These are phyloP conservation scores for Epirrhoe alternata DNA, from an alignment of 2,888 invertebrate genomes.

Conservation along the genomic window DNA sequence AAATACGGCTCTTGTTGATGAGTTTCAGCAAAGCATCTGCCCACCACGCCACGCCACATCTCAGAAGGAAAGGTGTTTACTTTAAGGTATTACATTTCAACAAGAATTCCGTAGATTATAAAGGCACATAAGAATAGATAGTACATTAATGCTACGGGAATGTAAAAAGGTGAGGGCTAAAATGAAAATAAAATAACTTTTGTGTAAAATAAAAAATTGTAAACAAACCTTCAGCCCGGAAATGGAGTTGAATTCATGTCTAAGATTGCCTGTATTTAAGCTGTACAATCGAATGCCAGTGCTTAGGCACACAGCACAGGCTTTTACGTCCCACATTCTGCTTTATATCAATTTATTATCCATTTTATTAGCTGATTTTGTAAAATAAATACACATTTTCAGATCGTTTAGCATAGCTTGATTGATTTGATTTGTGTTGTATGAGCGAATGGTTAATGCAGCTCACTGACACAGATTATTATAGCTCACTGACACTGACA, in stretches of 20 bases:
- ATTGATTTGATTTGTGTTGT: too few relatives aligned
- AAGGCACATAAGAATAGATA: too few relatives aligned
- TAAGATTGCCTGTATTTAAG: conserved; percentile 62
- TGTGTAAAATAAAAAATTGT: conserved; percentile 19
- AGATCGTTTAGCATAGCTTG: background rate
- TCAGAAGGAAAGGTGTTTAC: too few relatives aligned
- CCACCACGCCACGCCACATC: too few relatives aligned
- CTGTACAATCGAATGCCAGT: conserved; percentile 63
- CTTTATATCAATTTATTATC: conserved; percentile 55
- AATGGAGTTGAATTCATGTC: conserved; percentile 65
- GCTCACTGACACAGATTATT: too few relatives aligned
- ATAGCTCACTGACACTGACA: background rate
- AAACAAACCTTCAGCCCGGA: conserved; percentile 68
- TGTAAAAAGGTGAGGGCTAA: background rate
- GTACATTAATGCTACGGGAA: background rate
- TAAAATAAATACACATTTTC: background rate
- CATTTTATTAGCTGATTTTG: conserved; percentile 42
- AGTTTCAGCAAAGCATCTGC: too few relatives aligned
- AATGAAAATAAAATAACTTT: background rate
- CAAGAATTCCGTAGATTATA: too few relatives aligned
- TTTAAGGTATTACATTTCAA: too few relatives aligned
- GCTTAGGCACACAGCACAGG: conserved; percentile 72
- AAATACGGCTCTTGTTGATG: too few relatives aligned
- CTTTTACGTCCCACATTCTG: conserved; percentile 68
- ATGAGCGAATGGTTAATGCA: too few relatives aligned